Base-by-base conservation (phyloP, 1,140 invertebrate species). In the Asobara japonica region DNA sequence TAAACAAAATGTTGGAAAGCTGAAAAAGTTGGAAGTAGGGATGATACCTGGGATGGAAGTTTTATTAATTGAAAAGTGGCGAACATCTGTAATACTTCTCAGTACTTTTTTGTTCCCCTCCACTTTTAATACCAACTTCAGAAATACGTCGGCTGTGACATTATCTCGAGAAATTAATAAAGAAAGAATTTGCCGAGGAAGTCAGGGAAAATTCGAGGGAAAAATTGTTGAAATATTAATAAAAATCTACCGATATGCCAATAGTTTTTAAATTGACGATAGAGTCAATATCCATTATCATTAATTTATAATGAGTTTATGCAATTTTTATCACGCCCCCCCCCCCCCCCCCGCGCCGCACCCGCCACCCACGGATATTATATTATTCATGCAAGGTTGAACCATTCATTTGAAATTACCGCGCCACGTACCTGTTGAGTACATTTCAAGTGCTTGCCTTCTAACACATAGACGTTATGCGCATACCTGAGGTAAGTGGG, bases 371-470 rank as follows among this genome's bases (percentile, higher is more conserved):
- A 18, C 3, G 7, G 29, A 60, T 36, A 65, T 71, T 64, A 71
- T 71, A 71, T 65, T 31, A 71, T 71, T 65, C 36, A 65, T 51
- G 16, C 8, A 8, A 7, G 41, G 18, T 31, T 16, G 31, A 41
- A n/a, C 5, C 36, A 20, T 51, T 71, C 20, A 71, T 71, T 64
- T 31, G 62, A 51, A 71, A 65, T 66, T 33, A 64, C 65, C 33
- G 31, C 38, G 51, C 22, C 18, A 71, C 62, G 62, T 71, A 71
- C 69, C 69, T 71, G 69, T 71, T 71, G 69, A 71, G 41, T 71
- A 38, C 33, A 13, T 29, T 27, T n/a, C 27, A 10, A 29, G 61
- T 31, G 30, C 61, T 30, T 36, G 31, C 27, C 61, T 36, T 64
- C 25, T 64, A 27, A 18, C 33, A 6, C 29, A 31, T 29, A n/a